phyloP scores from a whole-genome alignment of 2,888 invertebrate genomes.

The Ophion costatus region DNA sequence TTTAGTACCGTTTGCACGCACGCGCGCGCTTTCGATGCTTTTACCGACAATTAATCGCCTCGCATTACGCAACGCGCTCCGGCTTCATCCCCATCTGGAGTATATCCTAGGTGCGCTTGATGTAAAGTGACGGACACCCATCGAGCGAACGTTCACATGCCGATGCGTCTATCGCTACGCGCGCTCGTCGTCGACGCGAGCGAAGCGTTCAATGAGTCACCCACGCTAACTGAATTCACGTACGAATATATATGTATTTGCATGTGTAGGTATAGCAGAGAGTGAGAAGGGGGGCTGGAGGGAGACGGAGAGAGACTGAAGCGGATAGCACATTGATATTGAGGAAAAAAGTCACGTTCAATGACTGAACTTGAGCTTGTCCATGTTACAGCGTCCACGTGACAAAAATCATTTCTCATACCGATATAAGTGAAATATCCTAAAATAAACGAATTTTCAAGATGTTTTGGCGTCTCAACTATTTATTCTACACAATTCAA shows the following conservation, averaged over 20 bases:
- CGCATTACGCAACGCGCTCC: constrained; percentile 22
- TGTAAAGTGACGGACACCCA: constrained; percentile 16
- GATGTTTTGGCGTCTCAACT: too few species aligned
- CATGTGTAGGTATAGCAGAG: background rate
- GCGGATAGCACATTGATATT: background rate
- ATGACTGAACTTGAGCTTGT: background rate
- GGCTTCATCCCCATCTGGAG: constrained; percentile 14
- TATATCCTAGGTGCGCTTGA: background rate
- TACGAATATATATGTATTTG: background rate
- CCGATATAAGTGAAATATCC: too few species aligned
- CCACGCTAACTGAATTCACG: constrained; percentile 42
- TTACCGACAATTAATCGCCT: constrained; percentile 4
- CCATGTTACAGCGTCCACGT: background rate
- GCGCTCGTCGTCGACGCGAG: background rate
- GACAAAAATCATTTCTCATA: too few species aligned
- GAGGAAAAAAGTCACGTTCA: background rate
- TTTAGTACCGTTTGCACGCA: background rate
- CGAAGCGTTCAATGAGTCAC: constrained; percentile 29
- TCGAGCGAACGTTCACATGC: background rate
- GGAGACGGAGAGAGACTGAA: background rate
- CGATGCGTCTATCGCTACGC: background rate
- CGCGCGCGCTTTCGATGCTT: background rate
- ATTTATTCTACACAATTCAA: too few species aligned
- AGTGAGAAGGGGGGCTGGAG: background rate
- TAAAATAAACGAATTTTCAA: too few species aligned